phyloP scores from a whole-genome alignment of 1,140 invertebrate species.

The Orius laevigatus region DNA sequence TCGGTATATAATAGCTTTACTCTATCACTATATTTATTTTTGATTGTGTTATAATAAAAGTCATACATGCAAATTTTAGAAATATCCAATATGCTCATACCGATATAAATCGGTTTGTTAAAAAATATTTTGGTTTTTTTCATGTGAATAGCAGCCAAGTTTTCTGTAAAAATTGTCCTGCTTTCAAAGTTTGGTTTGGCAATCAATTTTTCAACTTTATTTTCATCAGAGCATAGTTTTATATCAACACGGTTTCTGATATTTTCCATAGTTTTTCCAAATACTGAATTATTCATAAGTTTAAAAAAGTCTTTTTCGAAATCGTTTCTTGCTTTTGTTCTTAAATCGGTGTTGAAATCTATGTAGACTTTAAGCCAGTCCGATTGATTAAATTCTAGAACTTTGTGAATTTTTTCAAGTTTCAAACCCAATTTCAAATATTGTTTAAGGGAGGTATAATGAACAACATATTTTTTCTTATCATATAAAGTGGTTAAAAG shows the following conservation, averaged over 20 bases:
- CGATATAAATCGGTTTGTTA: slow-evolving; percentile 16
- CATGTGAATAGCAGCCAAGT: slow-evolving; percentile 12
- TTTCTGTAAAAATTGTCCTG: slow-evolving; percentile 15
- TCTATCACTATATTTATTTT: slow-evolving; percentile 16
- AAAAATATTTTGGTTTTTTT: slow-evolving; percentile 11
- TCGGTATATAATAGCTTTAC: slow-evolving; percentile 27
- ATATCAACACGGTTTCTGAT: too few relatives aligned
- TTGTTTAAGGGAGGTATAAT: too few relatives aligned
- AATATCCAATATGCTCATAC: too few relatives aligned
- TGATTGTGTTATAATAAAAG: too few relatives aligned
- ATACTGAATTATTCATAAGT: too few relatives aligned
- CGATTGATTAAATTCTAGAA: too few relatives aligned
- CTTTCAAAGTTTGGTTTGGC: slow-evolving; percentile 14
- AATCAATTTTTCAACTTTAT: slow-evolving; percentile 18
- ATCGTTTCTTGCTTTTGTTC: slow-evolving; percentile 21
- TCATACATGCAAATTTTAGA: slow-evolving; percentile 18
- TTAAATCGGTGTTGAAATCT: slow-evolving; percentile 22
- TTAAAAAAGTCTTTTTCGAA: too few relatives aligned
- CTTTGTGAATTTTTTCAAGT: too few relatives aligned
- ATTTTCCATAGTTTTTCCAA: too few relatives aligned
- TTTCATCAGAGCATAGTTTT: slow-evolving; percentile 22
- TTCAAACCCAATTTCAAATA: too few relatives aligned
- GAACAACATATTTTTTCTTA: too few relatives aligned
- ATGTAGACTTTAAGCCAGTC: slow-evolving; percentile 26
- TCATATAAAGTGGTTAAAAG: slow-evolving; percentile 15